Conservation (phyloP, 1,140 invertebrate species). For the Mactra quadrangularis region DNA sequence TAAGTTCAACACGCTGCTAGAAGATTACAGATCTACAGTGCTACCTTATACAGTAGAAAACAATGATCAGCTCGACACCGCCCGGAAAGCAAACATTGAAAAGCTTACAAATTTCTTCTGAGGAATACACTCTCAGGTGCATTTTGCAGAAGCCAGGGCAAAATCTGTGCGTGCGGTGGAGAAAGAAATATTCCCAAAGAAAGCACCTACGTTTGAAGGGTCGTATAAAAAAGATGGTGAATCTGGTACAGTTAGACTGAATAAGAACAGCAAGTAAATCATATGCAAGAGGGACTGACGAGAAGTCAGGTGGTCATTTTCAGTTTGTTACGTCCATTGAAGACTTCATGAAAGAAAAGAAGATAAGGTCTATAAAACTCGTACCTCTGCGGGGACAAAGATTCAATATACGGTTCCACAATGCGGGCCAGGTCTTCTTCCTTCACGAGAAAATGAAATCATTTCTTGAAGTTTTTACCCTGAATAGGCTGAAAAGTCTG, state of each 20-base stretch:
- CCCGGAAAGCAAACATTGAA: background rate
- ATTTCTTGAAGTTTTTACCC: background rate
- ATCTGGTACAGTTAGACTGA: background rate
- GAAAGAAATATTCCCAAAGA: background rate
- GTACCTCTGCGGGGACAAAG: too few relatives aligned
- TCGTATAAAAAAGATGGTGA: constrained; percentile 1
- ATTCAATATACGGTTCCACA: too few relatives aligned
- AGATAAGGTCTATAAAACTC: too few relatives aligned
- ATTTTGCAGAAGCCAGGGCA: background rate
- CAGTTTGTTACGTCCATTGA: background rate
- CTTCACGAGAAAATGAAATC: background rate
- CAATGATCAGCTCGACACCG: background rate
- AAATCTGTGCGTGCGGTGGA: background rate
- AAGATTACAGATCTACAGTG: too few relatives aligned
- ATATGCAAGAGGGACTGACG: too few relatives aligned
- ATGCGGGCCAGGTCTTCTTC: too few relatives aligned
- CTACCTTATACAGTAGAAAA: constrained; percentile 7
- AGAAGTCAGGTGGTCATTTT: too few relatives aligned
- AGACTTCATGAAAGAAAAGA: background rate
- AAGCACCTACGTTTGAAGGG: background rate
- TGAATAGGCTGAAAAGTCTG: background rate
- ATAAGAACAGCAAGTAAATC: too few relatives aligned
- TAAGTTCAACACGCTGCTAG: too few relatives aligned
- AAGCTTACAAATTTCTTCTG: background rate
- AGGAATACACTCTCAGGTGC: background rate